Percentiles rank a stretch among this genome's conserved stretches.
Evolutionary conservation across 2,888 invertebrate genomes (phyloP).

Genomic region (Cryptus armator): DNA sequence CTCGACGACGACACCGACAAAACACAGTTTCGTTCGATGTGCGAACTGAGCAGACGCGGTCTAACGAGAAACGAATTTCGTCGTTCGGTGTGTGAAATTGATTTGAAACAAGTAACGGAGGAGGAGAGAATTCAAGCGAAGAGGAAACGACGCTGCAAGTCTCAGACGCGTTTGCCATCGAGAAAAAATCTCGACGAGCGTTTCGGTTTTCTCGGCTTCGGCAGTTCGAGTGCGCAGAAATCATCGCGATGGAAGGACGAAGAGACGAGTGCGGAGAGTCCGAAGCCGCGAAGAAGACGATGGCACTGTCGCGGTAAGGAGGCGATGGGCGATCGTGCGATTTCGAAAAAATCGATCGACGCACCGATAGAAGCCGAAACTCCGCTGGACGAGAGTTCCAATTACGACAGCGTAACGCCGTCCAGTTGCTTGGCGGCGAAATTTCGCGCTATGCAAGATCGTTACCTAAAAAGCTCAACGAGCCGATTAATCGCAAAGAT

Average conservation of each 20-base stretch:
- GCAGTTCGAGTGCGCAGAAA: conserved; percentile 71
- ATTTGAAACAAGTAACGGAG: conserved; percentile 78
- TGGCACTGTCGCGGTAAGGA: conserved; percentile 74
- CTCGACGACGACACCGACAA: conserved; percentile 72
- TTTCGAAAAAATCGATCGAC: conserved; percentile 29
- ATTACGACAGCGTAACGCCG: conserved; percentile 80
- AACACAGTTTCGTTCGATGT: conserved; percentile 78
- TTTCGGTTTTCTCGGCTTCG: conserved; percentile 77
- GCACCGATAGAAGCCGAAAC: conserved; percentile 34
- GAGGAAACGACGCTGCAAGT: conserved; percentile 81
- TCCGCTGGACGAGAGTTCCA: conserved; percentile 57
- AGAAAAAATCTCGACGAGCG: conserved; percentile 72
- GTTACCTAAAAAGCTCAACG: conserved; percentile 89
- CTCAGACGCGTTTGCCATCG: conserved; percentile 79
- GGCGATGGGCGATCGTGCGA: conserved; percentile 34
- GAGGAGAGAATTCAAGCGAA: conserved; percentile 77
- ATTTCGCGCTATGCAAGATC: conserved; percentile 90
- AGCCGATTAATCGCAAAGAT: conserved; percentile 90
- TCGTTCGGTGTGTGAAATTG: conserved; percentile 80
- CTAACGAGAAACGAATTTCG: conserved; percentile 78
- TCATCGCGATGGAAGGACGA: conserved; percentile 66
- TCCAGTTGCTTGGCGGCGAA: conserved; percentile 89
- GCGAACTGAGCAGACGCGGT: conserved; percentile 74
- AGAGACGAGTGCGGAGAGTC: conserved; percentile 66
- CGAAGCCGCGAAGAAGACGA: conserved; percentile 68